Evolutionary conservation across 2,113 vertebrate genomes (phyloP).

Genomic region (Strix uralensis): DNA sequence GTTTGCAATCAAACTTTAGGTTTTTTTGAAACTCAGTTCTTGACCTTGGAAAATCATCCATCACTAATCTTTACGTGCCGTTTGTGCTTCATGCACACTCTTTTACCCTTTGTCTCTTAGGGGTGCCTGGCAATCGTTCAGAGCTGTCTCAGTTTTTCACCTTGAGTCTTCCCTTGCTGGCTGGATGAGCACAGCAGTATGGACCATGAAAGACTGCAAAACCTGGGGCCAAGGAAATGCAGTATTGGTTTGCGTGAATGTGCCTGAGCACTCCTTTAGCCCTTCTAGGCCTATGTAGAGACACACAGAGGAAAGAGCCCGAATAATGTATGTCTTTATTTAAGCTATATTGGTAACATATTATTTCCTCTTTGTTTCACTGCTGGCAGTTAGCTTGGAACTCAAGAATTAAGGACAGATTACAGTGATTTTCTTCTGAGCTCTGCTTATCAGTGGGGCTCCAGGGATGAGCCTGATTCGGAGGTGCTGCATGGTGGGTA

Average conservation of each 20-base stretch:
- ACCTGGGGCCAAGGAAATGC: not conserved
- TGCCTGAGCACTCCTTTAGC: not conserved
- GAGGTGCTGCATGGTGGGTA: not conserved
- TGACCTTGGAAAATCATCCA: not conserved
- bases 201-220: not conserved
- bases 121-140: not conserved
- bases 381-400: conserved; percentile 28
- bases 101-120: not conserved
- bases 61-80: not conserved
- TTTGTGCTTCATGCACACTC: not conserved
- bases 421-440: conserved; percentile 62
- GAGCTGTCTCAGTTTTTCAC: conserved; percentile 13
- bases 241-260: not conserved
- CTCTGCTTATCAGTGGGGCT: conserved; percentile 43
- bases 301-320: conserved; percentile 3
- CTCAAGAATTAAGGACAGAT: conserved; percentile 61
- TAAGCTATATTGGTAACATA: conserved; percentile 50
- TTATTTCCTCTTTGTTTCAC: conserved; percentile 53
- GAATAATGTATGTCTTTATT: conserved; percentile 21
- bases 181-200: not conserved
- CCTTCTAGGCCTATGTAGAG: not conserved
- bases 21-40: not conserved
- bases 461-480: not conserved
- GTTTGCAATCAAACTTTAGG: not conserved
- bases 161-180: not conserved